Evolutionary conservation across 2,888 invertebrate genomes (phyloP), one percentile per base, ranked within the genome.

Genomic region (Dolichopus griseipennis): DNA sequence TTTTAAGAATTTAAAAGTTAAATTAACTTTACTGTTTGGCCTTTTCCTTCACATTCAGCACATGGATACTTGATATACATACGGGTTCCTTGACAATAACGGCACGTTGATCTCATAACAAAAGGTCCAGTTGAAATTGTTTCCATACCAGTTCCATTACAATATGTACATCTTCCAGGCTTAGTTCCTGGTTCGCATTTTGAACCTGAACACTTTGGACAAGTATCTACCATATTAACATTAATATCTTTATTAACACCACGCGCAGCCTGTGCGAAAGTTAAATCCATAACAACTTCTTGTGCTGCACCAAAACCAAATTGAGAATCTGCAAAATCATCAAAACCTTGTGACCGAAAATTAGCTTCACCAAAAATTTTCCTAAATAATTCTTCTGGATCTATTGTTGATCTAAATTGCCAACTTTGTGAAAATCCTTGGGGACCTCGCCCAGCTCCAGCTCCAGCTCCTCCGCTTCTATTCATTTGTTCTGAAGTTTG

Each of bases 131-230:
- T 89, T 21, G 88, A 88, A 72, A 94, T 89, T 12, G 93, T 93
- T 82, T 95, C 94, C 90, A 96, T 95, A 68, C 99, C 99, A 4
- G 94, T 92, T 10, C 99, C 99, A 82, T 96, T 94, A 79, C 99
- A 99, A 77, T 91, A 91, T 3, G 89, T 89, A 78, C 99, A 99
- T 70, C 88, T 88, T 3, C 90, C 87, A 9, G 97, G 87, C 78
- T 93, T 94, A 0, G 93, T 93, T n/a, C 99, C 98, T 0, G 88
- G 90, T 77, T 97, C 96, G 77, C 92, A 91, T 69, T 93, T 87
- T 2, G 86, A 83, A 0, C 99, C 99, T 63, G 81, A 79, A 79
- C 99, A 99, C 78, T 92, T 93, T 0, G 89, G 88, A 79, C 99
- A 99, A 0, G 88, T 90, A 77, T 98, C 98, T 10, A 96, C 88